phyloP scores from a whole-genome alignment of 2,797 vertebrate species.

The Benthosema pterotum region DNA sequence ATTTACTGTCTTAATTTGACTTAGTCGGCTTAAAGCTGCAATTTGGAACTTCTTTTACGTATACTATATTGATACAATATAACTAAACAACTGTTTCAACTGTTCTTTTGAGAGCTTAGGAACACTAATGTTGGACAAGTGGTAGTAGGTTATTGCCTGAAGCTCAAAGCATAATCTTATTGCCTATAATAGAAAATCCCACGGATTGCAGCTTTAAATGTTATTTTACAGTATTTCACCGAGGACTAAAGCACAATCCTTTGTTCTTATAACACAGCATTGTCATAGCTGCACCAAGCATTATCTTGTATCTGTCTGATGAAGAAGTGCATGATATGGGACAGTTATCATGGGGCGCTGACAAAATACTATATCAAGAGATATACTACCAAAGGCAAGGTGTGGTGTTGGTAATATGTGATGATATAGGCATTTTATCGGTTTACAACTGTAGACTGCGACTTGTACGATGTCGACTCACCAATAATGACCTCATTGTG shows the following conservation, averaged over 20 bases:
- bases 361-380: constrained; percentile 1
- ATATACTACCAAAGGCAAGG: neutral
- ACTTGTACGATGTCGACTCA: constrained; percentile 1
- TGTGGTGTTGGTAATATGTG: neutral
- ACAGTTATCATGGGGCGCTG: neutral
- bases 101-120: no score
- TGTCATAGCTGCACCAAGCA: constrained; percentile 12
- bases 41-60: no score
- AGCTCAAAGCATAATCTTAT: no score
- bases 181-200: no score
- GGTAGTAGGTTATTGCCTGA: no score
- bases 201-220: constrained; percentile 20
- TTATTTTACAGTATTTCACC: constrained; percentile 36
- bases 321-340: no score
- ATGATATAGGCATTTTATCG: no score
- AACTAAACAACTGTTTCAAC: no score
- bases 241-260: constrained; percentile 55
- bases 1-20: constrained; percentile 40
- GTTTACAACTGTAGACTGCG: neutral
- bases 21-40: constrained; percentile 17
- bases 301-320: neutral
- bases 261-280: constrained; percentile 21
- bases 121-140: no score
- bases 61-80: no score
- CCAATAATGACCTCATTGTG: constrained; percentile 1